These are phyloP conservation scores for Leptinotarsa tumamoca DNA, from an alignment of 2,888 invertebrate species.

Conservation along the genomic window DNA sequence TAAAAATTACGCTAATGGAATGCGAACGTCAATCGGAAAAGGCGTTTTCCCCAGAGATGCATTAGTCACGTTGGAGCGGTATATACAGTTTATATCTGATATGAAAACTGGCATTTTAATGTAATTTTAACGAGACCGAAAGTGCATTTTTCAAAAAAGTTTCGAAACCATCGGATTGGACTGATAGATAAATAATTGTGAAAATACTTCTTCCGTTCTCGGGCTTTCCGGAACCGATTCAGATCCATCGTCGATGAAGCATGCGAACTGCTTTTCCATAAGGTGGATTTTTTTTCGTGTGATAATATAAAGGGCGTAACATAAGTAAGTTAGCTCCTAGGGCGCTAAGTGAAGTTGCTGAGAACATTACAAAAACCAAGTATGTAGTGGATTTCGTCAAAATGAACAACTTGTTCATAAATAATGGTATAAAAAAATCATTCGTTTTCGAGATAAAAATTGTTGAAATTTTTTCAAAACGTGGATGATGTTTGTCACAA, in stretches of 20 bases:
- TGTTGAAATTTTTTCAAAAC: no score
- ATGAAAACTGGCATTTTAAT: constrained; percentile 64
- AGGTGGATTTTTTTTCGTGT: background rate
- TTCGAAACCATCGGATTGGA: constrained; percentile 31
- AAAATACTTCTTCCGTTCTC: constrained; percentile 9
- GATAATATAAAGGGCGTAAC: no score
- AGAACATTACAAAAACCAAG: no score
- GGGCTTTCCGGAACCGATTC: background rate
- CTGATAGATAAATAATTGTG: constrained; percentile 37
- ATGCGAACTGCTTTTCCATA: background rate
- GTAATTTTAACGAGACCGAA: constrained; percentile 63
- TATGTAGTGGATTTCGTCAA: no score
- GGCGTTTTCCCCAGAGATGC: constrained; percentile 50
- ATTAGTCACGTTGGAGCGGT: constrained; percentile 57
- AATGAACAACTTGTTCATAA: no score
- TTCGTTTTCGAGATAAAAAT: no score
- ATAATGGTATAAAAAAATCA: no score
- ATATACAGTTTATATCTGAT: constrained; percentile 57
- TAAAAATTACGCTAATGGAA: constrained; percentile 64
- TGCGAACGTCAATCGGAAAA: constrained; percentile 58
- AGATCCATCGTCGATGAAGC: background rate
- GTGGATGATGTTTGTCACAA: no score
- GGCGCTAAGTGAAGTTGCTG: no score
- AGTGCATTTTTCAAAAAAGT: constrained; percentile 47
- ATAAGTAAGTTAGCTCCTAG: no score